A percentile compares a stretch with the other conserved stretches of the same genome.
phyloP scores from a whole-genome alignment of 2,113 vertebrate genomes.

The rat (Rattus norvegicus) region DNA sequence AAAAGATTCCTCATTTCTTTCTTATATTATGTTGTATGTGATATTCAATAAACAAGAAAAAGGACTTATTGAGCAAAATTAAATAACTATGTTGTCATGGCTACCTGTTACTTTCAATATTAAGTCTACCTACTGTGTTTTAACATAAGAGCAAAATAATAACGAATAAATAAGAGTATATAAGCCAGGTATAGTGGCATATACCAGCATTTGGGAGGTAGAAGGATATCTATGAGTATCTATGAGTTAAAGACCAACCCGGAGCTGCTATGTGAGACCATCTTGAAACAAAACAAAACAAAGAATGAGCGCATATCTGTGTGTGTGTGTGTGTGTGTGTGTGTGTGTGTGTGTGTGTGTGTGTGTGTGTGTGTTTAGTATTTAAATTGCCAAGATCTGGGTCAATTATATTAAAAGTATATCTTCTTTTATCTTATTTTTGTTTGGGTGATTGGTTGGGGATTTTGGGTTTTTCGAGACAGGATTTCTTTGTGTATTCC shows the following conservation, averaged over 20 bases:
- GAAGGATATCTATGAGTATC: neutral
- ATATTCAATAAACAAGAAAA: neutral
- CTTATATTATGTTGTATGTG: neutral
- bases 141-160: neutral
- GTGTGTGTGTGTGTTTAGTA: neutral
- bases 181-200: neutral
- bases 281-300: neutral
- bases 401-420: constrained; percentile 3
- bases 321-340: no score
- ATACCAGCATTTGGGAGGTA: neutral
- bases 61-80: neutral
- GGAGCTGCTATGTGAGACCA: neutral
- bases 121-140: neutral
- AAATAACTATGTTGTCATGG: neutral
- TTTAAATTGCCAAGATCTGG: constrained; percentile 20
- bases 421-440: no score
- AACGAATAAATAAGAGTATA: constrained; percentile 10
- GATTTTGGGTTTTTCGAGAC: neutral
- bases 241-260: neutral
- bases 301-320: no score
- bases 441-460: no score
- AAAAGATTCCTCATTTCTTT: neutral
- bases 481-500: no score
- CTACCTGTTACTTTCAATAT: constrained; percentile 9
- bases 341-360: no score